phyloP scores from a whole-genome alignment of 1,140 invertebrate species.

The Drosophila subobscura region DNA sequence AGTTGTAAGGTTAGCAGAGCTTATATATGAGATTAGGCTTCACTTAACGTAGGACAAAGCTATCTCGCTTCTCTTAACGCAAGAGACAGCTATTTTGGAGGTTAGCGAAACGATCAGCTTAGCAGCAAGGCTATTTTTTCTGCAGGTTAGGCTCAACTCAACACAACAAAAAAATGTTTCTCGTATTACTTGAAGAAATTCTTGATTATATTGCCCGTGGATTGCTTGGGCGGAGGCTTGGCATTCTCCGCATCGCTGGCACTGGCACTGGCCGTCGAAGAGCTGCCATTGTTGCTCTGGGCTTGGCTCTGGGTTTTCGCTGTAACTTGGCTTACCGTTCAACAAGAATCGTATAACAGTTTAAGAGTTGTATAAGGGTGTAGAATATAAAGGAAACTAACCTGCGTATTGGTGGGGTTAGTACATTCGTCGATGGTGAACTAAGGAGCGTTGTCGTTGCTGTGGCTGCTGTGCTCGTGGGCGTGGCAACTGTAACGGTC shows the following conservation, averaged over 20 bases:
- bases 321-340: slow-evolving; percentile 70
- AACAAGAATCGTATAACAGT: slow-evolving; percentile 15
- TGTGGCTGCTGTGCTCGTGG: slow-evolving; percentile 55
- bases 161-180: slow-evolving; percentile 14
- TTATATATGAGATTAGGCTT: no score
- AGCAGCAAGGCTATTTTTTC: slow-evolving; percentile 22
- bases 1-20: no score
- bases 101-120: slow-evolving; percentile 5
- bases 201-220: slow-evolving; percentile 95
- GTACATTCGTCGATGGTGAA: slow-evolving; percentile 67
- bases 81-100: no score
- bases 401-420: slow-evolving; percentile 78
- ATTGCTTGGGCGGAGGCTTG: slow-evolving; percentile 85
- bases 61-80: background rate
- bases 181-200: slow-evolving; percentile 95
- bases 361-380: background rate
- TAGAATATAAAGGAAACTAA: slow-evolving; percentile 22
- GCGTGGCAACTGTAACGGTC: slow-evolving; percentile 54
- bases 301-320: slow-evolving; percentile 73
- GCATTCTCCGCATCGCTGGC: slow-evolving; percentile 61
- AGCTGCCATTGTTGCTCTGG: slow-evolving; percentile 84
- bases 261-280: slow-evolving; percentile 79
- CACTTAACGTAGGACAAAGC: no score
- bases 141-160: slow-evolving; percentile 17
- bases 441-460: slow-evolving; percentile 59